Conservation (phyloP, 1,140 invertebrate species). For the Aleiodes sp. region DNA sequence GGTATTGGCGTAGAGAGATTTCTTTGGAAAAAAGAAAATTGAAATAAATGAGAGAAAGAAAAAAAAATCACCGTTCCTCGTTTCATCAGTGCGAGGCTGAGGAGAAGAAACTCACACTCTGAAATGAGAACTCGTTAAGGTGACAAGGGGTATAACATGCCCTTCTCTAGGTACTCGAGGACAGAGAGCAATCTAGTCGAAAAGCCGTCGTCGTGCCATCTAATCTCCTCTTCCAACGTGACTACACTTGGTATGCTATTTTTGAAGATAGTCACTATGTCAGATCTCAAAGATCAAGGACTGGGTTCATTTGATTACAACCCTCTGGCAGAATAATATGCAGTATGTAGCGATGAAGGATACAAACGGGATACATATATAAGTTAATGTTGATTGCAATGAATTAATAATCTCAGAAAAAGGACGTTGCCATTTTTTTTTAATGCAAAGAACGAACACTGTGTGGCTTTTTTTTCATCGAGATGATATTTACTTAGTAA, state of each 20-base stretch:
- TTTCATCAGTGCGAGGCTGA: not conserved
- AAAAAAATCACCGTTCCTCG: not conserved
- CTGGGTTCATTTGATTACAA: not conserved
- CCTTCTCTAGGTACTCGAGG: not conserved
- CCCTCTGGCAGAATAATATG: not conserved
- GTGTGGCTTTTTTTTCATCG: too few relatives aligned
- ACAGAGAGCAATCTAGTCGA: not conserved
- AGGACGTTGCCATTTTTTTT: too few relatives aligned
- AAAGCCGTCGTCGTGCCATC: slow-evolving; percentile 13
- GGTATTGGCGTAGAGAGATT: too few relatives aligned
- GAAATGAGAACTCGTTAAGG: slow-evolving; percentile 22
- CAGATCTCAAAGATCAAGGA: slow-evolving; percentile 1
- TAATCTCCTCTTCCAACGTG: slow-evolving; percentile 6
- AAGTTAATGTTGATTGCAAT: too few relatives aligned
- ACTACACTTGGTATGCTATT: not conserved
- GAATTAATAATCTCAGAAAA: too few relatives aligned
- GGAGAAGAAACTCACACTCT: not conserved
- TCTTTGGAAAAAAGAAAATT: too few relatives aligned
- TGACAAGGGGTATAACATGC: slow-evolving; percentile 24
- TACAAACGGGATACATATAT: too few relatives aligned
- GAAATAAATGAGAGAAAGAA: not conserved
- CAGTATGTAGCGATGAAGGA: not conserved
- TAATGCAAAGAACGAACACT: too few relatives aligned
- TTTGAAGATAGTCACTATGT: not conserved
- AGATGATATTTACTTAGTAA: too few relatives aligned